These are phyloP conservation scores for Heliothis subflexa DNA, from an alignment of 1,140 invertebrate genomes.

Conservation along the genomic window DNA sequence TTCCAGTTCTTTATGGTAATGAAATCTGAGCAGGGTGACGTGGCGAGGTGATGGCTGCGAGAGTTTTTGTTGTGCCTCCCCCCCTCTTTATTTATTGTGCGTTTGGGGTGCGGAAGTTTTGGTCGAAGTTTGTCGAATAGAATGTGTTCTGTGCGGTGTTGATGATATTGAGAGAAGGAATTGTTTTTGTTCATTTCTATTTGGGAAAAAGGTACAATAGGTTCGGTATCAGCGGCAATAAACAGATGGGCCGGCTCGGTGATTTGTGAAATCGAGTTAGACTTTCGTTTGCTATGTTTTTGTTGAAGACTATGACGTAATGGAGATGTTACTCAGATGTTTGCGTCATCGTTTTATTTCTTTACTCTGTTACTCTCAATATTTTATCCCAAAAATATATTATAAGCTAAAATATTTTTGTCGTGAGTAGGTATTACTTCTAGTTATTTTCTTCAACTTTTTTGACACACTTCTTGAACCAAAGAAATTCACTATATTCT, in stretches of 20 bases:
- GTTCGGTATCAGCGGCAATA: constrained; percentile 38
- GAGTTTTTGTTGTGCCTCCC: constrained; percentile 84
- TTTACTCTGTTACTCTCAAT: not conserved
- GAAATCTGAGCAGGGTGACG: constrained; percentile 86
- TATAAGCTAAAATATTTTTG: not conserved
- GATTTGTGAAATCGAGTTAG: constrained; percentile 46
- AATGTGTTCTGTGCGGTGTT: constrained; percentile 74
- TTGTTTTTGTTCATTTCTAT: constrained; percentile 57
- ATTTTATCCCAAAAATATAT: not conserved
- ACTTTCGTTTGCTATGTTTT: constrained; percentile 36
- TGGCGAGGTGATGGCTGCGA: constrained; percentile 82
- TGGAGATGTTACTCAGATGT: not conserved
- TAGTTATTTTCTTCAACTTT: not conserved
- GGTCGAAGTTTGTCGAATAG: constrained; percentile 73
- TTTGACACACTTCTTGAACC: too few species aligned
- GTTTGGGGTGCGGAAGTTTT: constrained; percentile 75
- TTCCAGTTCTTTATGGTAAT: constrained; percentile 86
- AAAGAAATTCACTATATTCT: not conserved
- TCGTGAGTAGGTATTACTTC: not conserved
- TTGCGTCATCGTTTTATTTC: constrained; percentile 11
- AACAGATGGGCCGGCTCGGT: constrained; percentile 45
- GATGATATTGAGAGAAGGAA: constrained; percentile 60
- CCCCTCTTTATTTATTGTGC: constrained; percentile 79
- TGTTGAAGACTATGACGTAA: constrained; percentile 19
- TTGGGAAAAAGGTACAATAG: constrained; percentile 50